These are phyloP conservation scores for Aspidiotus destructor DNA, from an alignment of 2,888 invertebrate genomes.

Conservation along the genomic window DNA sequence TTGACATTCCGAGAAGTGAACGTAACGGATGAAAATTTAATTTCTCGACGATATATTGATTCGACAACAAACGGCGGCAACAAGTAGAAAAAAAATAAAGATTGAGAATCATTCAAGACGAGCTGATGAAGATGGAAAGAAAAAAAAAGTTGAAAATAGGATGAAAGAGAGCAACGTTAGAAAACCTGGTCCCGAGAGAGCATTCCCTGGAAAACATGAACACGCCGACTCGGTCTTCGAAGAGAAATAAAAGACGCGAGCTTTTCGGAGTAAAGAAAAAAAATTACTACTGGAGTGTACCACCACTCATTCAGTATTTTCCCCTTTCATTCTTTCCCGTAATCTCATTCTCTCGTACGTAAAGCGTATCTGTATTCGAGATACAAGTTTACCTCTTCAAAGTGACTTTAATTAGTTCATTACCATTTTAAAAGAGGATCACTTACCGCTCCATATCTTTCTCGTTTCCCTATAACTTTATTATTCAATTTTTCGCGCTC, in stretches of 20 bases:
- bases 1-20: too few species aligned
- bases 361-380: constrained; percentile 21
- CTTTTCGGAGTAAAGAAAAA: constrained; percentile 11
- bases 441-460: constrained; percentile 12
- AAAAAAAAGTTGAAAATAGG: constrained; percentile 17
- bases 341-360: neutral
- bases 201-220: constrained; percentile 17
- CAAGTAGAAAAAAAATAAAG: neutral
- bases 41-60: constrained; percentile 1
- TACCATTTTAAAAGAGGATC: constrained; percentile 22
- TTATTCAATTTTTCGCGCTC: too few species aligned
- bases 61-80: neutral
- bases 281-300: neutral
- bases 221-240: constrained; percentile 3
- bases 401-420: constrained; percentile 23
- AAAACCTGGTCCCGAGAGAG: constrained; percentile 20
- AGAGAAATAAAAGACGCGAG: constrained; percentile 18
- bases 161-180: constrained; percentile 18
- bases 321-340: neutral
- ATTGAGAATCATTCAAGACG: constrained; percentile 20
- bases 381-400: constrained; percentile 16
- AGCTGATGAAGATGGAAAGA: constrained; percentile 6
- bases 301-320: too few species aligned
- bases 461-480: neutral
- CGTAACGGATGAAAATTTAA: neutral